Base-by-base conservation (phyloP, 2,113 vertebrate species). In the Sinocyclocheilus anshuiensis region DNA sequence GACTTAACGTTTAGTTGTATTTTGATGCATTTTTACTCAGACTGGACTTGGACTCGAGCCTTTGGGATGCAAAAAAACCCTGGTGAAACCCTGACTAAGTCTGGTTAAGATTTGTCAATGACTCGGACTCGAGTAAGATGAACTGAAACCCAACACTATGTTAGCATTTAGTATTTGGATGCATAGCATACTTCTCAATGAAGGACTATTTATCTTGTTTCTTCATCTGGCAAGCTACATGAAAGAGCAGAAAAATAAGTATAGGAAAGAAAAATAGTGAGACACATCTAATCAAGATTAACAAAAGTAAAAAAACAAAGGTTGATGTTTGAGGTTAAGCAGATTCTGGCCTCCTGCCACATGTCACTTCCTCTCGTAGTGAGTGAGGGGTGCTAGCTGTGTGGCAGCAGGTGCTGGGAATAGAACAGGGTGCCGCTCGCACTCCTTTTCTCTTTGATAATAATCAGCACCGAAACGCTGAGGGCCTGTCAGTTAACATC, bases 381-480 rank as follows among this genome's bases (percentile, higher is more conserved):
- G 75, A 78, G 42, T 36, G 39, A 69, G 59, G 45, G 59, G 22
- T 29, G 29, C 53, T 33, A 33, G 29, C 29, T 77, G 57, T 33
- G 75, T 50, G 42, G 76, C 72, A 77, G 84, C 59, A 65, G 36
- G 39, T 48, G 55, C 57, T 63, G 78, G 24, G 57, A 61, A 81
- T 63, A 81, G 78, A 39, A 81, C 79, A 81, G 11, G 79, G 20
- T 88, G 88, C 87, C 84, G 91, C 86, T 89, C 89, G 55, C 84
- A 85, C 76, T 55, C 20, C 9, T 55, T 53, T 87, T 87, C 93
- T 65, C 59, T 65, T 81, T 81, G 18, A 65, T 67, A 94, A 93
- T 93, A 93, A 93, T 93, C 93, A 92, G 89, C 63, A 83, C 67
- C 80, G 48, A 26, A 85, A 84, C 69, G 42, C 84, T 84, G 75